Evolutionary conservation across 1,140 invertebrate species (phyloP).

Genomic region (Polypedilum vanderplanki): DNA sequence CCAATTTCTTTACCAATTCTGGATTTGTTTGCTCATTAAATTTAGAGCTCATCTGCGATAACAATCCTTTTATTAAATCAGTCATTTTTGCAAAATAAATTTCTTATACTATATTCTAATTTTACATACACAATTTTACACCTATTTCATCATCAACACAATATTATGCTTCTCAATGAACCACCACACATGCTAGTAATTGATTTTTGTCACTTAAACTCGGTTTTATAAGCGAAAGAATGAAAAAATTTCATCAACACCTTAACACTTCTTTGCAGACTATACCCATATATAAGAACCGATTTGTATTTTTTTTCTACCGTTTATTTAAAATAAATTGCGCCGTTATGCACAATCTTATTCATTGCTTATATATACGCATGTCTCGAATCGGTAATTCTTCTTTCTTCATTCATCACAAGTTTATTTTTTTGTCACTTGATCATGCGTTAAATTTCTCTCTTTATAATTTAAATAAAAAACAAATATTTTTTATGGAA

Average conservation of each 20-base stretch:
- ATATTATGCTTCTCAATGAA: background rate
- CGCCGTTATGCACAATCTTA: background rate
- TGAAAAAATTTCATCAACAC: slow-evolving; percentile 23
- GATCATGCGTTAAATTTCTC: background rate
- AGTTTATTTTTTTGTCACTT: background rate
- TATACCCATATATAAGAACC: slow-evolving; percentile 5
- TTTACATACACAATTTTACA: slow-evolving; percentile 23
- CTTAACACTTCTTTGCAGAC: slow-evolving; percentile 21
- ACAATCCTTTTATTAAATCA: slow-evolving; percentile 24
- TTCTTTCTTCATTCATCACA: no score
- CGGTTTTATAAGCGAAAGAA: background rate
- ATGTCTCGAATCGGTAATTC: background rate
- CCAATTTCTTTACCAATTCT: slow-evolving; percentile 24
- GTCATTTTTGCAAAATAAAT: slow-evolving; percentile 26
- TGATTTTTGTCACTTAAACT: background rate
- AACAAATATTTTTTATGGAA: no score
- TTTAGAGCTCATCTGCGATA: slow-evolving; percentile 23
- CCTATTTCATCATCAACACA: background rate
- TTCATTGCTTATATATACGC: no score
- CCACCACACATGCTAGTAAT: background rate
- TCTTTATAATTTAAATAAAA: no score
- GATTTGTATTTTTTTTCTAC: background rate
- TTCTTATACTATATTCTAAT: background rate
- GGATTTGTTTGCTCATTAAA: slow-evolving; percentile 26
- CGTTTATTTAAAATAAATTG: background rate